Evolutionary conservation across 2,113 vertebrate species (phyloP).

Genomic region (Urocynchramus pylzowi): DNA sequence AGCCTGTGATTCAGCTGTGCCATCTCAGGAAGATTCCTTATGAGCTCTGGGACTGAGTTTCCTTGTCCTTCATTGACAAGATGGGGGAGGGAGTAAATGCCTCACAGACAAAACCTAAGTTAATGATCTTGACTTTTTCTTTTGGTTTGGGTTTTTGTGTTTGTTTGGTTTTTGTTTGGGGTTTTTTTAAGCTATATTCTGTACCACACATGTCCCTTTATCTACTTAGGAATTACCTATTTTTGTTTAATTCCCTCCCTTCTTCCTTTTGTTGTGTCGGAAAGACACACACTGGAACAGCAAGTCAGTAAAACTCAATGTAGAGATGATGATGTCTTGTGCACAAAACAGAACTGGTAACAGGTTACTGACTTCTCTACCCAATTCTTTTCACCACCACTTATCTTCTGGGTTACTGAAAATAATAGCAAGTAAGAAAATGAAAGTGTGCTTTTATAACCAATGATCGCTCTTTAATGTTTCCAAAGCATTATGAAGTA

Average conservation of each 20-base stretch:
- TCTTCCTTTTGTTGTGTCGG: neutral
- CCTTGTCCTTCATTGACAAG: neutral
- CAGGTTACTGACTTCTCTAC: neutral
- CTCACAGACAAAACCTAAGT: neutral
- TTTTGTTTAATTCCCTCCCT: neutral
- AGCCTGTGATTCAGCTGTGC: neutral
- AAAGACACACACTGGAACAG: neutral
- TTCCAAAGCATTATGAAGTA: slow-evolving; percentile 12
- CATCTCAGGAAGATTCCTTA: neutral
- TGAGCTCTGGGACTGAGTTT: neutral
- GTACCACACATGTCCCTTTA: neutral
- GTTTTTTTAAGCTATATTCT: neutral
- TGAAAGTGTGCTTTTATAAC: neutral
- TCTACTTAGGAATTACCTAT: neutral
- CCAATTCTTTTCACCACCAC: neutral
- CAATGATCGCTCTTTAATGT: neutral
- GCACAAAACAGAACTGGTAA: neutral
- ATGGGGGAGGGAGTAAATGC: neutral
- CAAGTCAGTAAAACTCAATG: neutral
- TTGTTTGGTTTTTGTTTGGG: neutral
- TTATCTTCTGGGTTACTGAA: neutral
- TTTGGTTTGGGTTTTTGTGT: neutral
- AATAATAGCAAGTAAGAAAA: neutral
- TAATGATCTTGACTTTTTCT: neutral
- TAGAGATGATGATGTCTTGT: neutral